Base-by-base conservation (phyloP, 2,888 invertebrate genomes). In the Parascotia fuliginaria region DNA sequence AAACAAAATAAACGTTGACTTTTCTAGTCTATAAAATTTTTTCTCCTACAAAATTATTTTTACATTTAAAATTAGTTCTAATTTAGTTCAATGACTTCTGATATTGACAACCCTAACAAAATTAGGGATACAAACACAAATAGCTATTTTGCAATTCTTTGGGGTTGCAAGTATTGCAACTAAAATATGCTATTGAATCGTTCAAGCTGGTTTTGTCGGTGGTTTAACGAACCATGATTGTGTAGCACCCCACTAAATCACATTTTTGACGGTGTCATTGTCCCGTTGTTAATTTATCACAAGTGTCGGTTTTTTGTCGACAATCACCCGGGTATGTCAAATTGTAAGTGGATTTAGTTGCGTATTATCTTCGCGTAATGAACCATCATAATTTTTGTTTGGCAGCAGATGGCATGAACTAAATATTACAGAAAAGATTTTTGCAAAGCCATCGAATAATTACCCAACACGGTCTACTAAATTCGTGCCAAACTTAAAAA, bases 171-270 rank as follows among this genome's bases (percentile, higher is more conserved):
- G 69, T 70, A 76, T 63, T 50, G 72, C 59, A 40, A 60, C 70
- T 70, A 76, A 79, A 85, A 79, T 83, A 81, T 82, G 83, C 77
- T 73, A 64, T 56, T 61, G 61, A 60, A 59, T 73, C 68, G 75
- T 14, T 65, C 74, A 73, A 60, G 65, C 64, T 57, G 69, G 77
- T 72, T 81, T 81, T 76, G 78, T 86, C 74, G 70, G 74, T 65
- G 74, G 79, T 81, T 83, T 87, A 90, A 90, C 87, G 89, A 89
- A 89, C 80, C 89, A 70, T 86, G 83, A 87, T 90, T 90, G 87
- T 87, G 79, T 78, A 74, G 77, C 75, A 76, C 85, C 83, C 88
- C 75, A 72, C 75, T 77, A 78, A 83, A 85, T 84, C 80, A 73
- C 64, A 88, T 84, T 88, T 83, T 76, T 75, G 77, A 75, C 73